Evolutionary conservation across 1,140 invertebrate genomes (phyloP), one percentile per base, ranked within the genome.

Genomic region (Pinna nobilis): DNA sequence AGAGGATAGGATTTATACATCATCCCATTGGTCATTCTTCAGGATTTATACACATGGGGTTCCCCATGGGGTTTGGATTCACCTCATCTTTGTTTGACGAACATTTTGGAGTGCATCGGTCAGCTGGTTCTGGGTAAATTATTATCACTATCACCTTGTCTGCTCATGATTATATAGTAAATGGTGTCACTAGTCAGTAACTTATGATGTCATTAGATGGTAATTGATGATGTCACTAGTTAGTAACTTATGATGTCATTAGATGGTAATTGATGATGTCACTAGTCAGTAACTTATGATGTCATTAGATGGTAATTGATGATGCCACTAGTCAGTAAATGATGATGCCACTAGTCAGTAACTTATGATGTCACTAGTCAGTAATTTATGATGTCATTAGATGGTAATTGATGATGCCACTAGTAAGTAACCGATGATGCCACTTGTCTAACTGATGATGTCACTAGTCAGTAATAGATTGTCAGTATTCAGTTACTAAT

Each of bases 51-150:
- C 73, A 67, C 57, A 68, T 72, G 68, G 79, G 74, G 66, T 77
- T 78, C 64, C 79, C 57, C 9, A 74, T 75, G 64, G 63, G 65
- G 11, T 76, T 79, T 70, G 77, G 79, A 69, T 79, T 81, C 63
- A 59, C 64, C 47, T 69, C 77, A 64, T 73, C 72, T 53, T 64
- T 81, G 25, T 76, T 78, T 78, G 79, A 81, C 53, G 55, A 71
- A 57, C 71, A 66, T 63, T 67, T 71, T 53, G 74, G 69, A 59
- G 63, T 57, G 63, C 50, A 49, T 35, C 35, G 33, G 32, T 47
- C 20, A 61, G 23, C 70, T 37, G 70, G 75, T 77, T 73, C 69
- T 32, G 47, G 3, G 47, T 63, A 41, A 63, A 44, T 63, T 44
- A 44, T 63, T 28, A 44, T 30, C 25, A 47, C 47, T 20, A 33